phyloP scores from a whole-genome alignment of 2,797 vertebrate species.

The Lycodopsis pacificus region DNA sequence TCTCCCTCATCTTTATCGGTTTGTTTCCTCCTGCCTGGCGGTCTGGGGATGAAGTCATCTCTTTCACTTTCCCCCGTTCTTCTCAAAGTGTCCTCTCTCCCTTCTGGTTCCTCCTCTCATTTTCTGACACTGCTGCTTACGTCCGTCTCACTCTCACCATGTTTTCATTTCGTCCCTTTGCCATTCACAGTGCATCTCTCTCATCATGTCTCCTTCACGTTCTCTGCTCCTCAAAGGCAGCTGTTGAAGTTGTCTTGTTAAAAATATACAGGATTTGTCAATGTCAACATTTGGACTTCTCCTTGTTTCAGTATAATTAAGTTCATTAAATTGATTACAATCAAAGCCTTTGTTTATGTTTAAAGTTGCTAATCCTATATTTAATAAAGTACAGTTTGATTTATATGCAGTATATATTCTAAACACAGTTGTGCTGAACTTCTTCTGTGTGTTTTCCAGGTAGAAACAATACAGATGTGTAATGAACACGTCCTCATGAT shows the following conservation, averaged over 20 bases:
- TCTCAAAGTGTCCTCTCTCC: slow-evolving; percentile 23
- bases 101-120: slow-evolving; percentile 28
- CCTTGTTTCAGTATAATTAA: background rate
- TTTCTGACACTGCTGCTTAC: slow-evolving; percentile 6
- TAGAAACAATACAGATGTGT: slow-evolving; percentile 86
- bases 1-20: slow-evolving; percentile 36
- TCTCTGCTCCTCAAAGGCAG: background rate
- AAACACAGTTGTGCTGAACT: background rate
- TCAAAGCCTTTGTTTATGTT: background rate
- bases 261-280: background rate
- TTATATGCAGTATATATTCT: background rate
- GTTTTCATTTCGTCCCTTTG: slow-evolving; percentile 16
- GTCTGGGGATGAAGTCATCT: slow-evolving; percentile 19
- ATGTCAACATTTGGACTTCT: too few relatives aligned
- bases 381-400: background rate
- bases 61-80: slow-evolving; percentile 12
- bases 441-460: slow-evolving; percentile 84
- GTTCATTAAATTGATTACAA: background rate
- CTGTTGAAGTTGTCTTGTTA: background rate
- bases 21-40: slow-evolving; percentile 46
- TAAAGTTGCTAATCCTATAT: background rate
- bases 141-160: slow-evolving; percentile 5
- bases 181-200: slow-evolving; percentile 8
- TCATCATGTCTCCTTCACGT: background rate
- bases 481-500: slow-evolving; percentile 72